Evolutionary conservation across 2,113 vertebrate genomes (phyloP).

Genomic region (Nothoprocta pentlandii): DNA sequence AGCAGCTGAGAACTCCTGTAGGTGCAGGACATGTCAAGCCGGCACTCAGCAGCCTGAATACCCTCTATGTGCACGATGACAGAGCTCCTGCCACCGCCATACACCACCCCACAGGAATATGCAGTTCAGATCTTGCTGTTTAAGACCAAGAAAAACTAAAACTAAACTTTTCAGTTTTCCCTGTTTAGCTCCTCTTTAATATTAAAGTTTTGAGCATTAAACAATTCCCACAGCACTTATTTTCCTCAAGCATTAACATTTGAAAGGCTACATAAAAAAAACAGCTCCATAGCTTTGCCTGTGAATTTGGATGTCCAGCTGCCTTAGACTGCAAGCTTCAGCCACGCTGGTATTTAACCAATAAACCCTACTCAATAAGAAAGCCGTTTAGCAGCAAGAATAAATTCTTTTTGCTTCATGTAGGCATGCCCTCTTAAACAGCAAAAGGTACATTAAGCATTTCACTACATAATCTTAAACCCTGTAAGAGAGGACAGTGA

Average conservation of each 20-base stretch:
- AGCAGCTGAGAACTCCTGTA: neutral
- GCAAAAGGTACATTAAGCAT: neutral
- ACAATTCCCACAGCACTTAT: neutral
- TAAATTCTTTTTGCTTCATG: neutral
- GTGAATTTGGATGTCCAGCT: neutral
- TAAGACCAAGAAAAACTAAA: neutral
- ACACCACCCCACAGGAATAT: neutral
- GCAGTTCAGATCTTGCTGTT: neutral
- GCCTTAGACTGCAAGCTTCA: neutral
- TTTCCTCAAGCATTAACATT: neutral
- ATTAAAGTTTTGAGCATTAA: neutral
- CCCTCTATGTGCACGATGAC: neutral
- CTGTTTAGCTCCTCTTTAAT: neutral
- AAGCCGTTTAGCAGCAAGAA: neutral
- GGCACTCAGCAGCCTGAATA: neutral
- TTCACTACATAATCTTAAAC: neutral
- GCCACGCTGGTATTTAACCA: neutral
- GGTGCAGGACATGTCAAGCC: neutral
- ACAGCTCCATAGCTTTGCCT: neutral
- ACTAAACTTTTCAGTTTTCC: neutral
- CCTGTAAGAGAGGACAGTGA: no score
- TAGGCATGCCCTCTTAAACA: neutral
- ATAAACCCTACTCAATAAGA: accelerated
- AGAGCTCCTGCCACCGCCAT: neutral
- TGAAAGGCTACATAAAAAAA: neutral